Evolutionary conservation across 2,797 vertebrate genomes (phyloP).

Genomic region (Chrysocyon brachyurus): DNA sequence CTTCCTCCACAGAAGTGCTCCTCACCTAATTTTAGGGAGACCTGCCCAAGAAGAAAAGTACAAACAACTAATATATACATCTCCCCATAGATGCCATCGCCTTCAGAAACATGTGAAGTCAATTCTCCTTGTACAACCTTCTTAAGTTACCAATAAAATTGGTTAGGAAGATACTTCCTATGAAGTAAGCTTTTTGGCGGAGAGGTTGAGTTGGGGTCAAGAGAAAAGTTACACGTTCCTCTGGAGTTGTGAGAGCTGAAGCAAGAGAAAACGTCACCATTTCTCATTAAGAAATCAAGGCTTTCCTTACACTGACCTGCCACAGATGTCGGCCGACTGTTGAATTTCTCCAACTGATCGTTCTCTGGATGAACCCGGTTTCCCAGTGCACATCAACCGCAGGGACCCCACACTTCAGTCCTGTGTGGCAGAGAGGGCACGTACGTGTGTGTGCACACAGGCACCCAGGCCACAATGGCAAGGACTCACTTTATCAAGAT

Average conservation of each 20-base stretch:
- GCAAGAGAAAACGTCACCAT: not conserved
- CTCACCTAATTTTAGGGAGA: constrained; percentile 16
- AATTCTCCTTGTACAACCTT: not conserved
- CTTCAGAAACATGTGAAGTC: not conserved
- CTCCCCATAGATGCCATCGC: not conserved
- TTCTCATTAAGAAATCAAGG: not conserved
- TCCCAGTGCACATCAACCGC: not conserved
- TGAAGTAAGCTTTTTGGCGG: not conserved
- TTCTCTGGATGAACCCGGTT: not conserved
- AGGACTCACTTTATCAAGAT: not conserved
- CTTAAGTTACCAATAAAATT: not conserved
- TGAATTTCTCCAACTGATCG: not conserved
- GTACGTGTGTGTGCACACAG: rapidly evolving
- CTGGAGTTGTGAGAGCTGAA: not conserved
- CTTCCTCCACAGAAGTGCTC: constrained; percentile 8
- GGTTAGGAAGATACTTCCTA: not conserved
- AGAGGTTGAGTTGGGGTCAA: not conserved
- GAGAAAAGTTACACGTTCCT: not conserved
- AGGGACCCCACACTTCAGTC: not conserved
- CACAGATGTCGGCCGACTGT: not conserved
- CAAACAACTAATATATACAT: not conserved
- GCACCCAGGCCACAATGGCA: too few species aligned
- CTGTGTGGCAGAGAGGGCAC: not conserved
- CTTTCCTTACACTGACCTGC: constrained; percentile 14
- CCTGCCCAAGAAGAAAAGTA: constrained; percentile 2